Base-by-base conservation (phyloP, 1,140 invertebrate species). In the Ips nitidus region DNA sequence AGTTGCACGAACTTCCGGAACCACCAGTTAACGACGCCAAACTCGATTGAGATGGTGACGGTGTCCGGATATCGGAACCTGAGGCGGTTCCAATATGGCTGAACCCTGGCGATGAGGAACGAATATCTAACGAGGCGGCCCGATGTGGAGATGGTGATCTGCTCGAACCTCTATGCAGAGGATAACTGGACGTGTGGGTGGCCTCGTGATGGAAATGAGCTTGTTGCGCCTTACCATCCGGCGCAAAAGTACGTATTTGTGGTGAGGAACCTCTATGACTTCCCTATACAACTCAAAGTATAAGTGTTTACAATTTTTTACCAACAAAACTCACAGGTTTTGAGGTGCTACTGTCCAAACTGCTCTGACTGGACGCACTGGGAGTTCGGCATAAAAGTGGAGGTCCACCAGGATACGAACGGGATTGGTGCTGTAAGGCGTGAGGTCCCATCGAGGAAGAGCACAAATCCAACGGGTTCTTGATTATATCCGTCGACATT, bases 341-440 rank as follows among this genome's bases (percentile, higher is more conserved):
- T 7, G 89, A 87, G 55, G 87, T 86, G 66, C 86, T 87, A 75
- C 87, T 89, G 75, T 93, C 91, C 42, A 91, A 81, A 73, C 90
- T 91, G 79, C 89, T 88, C 76, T 93, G 91, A 8, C 90, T 92
- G n/a, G 90, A 91, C 61, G 91, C 87, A 7, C 90, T 92, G 8
- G 90, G 88, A 2, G 91, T 92, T 52, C 91, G 83, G 41, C 83
- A 83, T 40, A 82, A 78, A 40, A 82, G 79, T 39, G 84, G 84
- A 70, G 81, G 83, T 77, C 76, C 77, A 41, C 75, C 74, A 1
- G 84, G 83, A 66, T 85, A 82, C 57, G 83, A 84, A 50, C 82
- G 80, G 38, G 83, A 85, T 74, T 86, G 85, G 73, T 86, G 84
- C 53, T 82, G 81, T 41, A 83, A 69, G 41, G 76, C 57, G 43